These are phyloP conservation scores for Entomobrya proxima DNA, from an alignment of 2,888 invertebrate species.

Conservation along the genomic window DNA sequence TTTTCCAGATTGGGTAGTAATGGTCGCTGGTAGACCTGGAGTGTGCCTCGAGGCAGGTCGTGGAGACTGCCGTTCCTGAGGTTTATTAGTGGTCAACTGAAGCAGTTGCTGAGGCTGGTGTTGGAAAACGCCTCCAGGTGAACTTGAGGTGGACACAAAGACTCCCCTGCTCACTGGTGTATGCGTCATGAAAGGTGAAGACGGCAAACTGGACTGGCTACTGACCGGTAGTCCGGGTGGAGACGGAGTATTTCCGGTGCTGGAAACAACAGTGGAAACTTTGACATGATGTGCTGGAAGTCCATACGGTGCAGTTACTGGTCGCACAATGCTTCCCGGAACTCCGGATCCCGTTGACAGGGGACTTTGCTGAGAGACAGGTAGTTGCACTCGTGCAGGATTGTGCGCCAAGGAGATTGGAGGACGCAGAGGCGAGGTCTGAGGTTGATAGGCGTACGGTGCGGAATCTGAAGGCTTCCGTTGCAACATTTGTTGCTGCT, in stretches of 20 bases:
- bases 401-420: constrained; percentile 28
- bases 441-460: constrained; percentile 46
- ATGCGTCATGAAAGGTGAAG: constrained; percentile 32
- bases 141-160: constrained; percentile 17
- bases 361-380: constrained; percentile 30
- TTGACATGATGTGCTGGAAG: constrained; percentile 47
- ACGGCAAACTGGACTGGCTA: not conserved
- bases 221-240: constrained; percentile 46
- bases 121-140: constrained; percentile 25
- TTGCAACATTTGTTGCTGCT: constrained; percentile 41
- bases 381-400: constrained; percentile 13
- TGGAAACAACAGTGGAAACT: constrained; percentile 49
- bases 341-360: not conserved
- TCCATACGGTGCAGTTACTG: constrained; percentile 34
- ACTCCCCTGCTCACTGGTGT: constrained; percentile 48
- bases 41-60: constrained; percentile 51
- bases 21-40: constrained; percentile 46
- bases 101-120: constrained; percentile 66
- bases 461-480: constrained; percentile 44
- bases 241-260: constrained; percentile 42
- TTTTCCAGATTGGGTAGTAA: constrained; percentile 58
- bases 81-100: constrained; percentile 57
- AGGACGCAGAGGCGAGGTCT: constrained; percentile 23
- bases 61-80: constrained; percentile 57
- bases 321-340: constrained; percentile 39